Evolutionary conservation across 2,113 vertebrate species (phyloP).

Genomic region (Poeciliopsis occidentalis): DNA sequence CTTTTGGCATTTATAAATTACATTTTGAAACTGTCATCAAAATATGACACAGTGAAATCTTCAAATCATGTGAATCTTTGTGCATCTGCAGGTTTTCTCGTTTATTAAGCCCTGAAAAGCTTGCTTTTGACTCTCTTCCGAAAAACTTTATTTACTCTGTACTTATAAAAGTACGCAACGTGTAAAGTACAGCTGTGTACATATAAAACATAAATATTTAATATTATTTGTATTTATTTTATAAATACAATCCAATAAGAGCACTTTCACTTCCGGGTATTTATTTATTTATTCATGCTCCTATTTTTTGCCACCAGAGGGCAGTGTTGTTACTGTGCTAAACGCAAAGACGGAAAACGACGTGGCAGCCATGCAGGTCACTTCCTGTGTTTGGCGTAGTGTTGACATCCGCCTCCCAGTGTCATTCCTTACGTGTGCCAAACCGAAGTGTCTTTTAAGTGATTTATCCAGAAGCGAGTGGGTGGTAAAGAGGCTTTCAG

Average conservation of each 20-base stretch:
- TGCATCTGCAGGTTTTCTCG: not conserved
- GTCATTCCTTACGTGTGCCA: conserved; percentile 1
- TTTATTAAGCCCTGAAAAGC: no score
- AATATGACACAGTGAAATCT: not conserved
- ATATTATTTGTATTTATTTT: no score
- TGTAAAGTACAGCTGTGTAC: no score
- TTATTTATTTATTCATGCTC: no score
- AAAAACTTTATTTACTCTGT: no score
- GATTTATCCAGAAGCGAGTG: not conserved
- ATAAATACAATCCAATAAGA: no score
- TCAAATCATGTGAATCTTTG: not conserved
- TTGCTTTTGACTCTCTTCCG: no score
- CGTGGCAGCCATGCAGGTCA: conserved; percentile 68
- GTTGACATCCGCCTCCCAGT: conserved; percentile 42
- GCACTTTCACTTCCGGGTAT: no score
- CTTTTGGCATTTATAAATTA: not conserved
- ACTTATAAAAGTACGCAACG: no score
- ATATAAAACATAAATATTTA: no score
- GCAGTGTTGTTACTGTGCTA: conserved; percentile 9
- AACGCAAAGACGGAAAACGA: conserved; percentile 57
- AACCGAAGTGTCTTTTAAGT: not conserved
- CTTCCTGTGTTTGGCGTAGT: conserved; percentile 59
- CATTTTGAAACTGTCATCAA: not conserved
- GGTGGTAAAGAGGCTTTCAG: not conserved
- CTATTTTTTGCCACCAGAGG: not conserved